phyloP scores from a whole-genome alignment of 2,113 vertebrate species.

The Tiliqua scincoides region DNA sequence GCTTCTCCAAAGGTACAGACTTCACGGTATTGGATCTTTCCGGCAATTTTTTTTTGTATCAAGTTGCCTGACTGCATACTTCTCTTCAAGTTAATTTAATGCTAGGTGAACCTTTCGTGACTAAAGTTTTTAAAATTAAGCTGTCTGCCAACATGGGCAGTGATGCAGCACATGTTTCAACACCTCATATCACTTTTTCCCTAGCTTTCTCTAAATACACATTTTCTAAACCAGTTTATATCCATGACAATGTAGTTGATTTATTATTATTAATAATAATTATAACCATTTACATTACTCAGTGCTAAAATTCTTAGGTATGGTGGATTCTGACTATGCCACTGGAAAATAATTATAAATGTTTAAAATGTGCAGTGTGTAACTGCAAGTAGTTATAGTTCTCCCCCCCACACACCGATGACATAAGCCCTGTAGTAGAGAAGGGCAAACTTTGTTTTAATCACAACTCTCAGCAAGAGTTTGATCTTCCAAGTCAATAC shows the following conservation, averaged over 20 bases:
- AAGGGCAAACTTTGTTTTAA: too few relatives aligned
- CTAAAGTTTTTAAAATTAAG: conserved; percentile 34
- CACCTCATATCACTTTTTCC: background rate
- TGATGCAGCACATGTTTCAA: background rate
- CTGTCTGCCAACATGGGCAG: background rate
- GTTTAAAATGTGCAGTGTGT: background rate
- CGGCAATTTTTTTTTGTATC: background rate
- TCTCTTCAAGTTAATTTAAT: conserved; percentile 5
- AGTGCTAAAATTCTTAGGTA: background rate
- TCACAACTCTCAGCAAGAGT: too few relatives aligned
- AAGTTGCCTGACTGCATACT: background rate
- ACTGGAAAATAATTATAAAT: background rate
- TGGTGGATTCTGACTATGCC: background rate
- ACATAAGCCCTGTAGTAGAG: too few relatives aligned
- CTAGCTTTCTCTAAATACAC: background rate
- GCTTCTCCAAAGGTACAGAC: background rate
- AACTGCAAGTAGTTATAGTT: background rate
- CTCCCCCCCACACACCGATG: too few relatives aligned
- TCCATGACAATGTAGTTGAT: background rate
- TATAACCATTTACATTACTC: too few relatives aligned
- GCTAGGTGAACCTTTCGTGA: background rate
- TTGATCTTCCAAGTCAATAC: too few relatives aligned
- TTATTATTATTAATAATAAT: background rate
- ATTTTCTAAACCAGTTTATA: background rate
- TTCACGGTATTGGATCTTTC: background rate